Evolutionary conservation across 2,888 invertebrate species (phyloP).

Genomic region (Autographa gamma): DNA sequence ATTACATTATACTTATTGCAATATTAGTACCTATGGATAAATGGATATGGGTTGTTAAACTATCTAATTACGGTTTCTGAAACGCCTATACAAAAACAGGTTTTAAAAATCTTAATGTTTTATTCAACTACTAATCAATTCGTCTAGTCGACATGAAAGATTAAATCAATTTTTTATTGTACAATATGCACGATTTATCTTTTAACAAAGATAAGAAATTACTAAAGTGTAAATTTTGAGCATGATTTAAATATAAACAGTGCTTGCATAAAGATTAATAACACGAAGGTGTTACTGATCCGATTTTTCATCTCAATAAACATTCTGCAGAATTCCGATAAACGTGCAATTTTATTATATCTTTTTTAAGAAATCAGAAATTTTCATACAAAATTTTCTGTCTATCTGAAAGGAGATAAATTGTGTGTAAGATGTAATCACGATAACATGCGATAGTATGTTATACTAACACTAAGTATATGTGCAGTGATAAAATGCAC

Average conservation of each 20-base stretch:
- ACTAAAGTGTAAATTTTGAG: not conserved
- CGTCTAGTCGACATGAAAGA: not conserved
- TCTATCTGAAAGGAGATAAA: not conserved
- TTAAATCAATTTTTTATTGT: not conserved
- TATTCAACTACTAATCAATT: too few species aligned
- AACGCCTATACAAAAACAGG: too few species aligned
- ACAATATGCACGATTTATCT: not conserved
- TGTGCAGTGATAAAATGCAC: not conserved
- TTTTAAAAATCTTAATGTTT: too few species aligned
- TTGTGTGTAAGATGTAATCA: not conserved
- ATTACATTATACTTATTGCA: too few species aligned
- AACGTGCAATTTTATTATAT: slow-evolving; percentile 21
- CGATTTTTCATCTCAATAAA: slow-evolving; percentile 28
- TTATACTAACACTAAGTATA: too few species aligned
- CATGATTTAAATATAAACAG: slow-evolving; percentile 11
- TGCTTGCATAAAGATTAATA: slow-evolving; percentile 29
- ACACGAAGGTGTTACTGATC: slow-evolving; percentile 31
- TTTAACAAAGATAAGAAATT: not conserved
- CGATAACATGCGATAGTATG: not conserved
- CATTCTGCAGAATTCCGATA: slow-evolving; percentile 34
- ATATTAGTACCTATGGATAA: too few species aligned
- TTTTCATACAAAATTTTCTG: slow-evolving; percentile 8
- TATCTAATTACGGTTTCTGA: too few species aligned
- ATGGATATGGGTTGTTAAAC: too few species aligned
- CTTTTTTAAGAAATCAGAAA: not conserved